These are phyloP conservation scores for Cariama cristata DNA, from an alignment of 2,113 vertebrate genomes.

Conservation along the genomic window DNA sequence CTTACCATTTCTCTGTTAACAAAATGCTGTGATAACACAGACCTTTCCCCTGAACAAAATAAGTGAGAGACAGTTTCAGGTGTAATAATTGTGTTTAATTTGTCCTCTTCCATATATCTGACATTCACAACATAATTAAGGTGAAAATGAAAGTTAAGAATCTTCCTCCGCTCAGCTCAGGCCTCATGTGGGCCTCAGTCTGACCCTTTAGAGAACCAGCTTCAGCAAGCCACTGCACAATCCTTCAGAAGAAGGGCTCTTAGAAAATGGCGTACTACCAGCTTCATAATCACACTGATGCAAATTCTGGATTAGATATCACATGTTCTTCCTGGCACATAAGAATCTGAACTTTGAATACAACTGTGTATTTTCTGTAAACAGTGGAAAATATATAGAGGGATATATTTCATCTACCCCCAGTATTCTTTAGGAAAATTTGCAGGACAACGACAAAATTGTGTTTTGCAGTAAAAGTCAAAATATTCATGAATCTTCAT, in stretches of 20 bases:
- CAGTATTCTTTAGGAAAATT: not conserved
- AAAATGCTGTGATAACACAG: not conserved
- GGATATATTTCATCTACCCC: not conserved
- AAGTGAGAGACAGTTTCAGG: not conserved
- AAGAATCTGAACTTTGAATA: not conserved
- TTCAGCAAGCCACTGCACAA: not conserved
- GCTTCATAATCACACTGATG: not conserved
- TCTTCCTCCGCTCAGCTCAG: not conserved
- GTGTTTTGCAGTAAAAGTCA: not conserved
- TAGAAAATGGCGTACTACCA: not conserved
- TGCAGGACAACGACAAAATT: not conserved
- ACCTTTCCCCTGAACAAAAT: not conserved
- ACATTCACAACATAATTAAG: not conserved
- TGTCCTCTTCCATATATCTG: not conserved
- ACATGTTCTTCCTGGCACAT: not conserved
- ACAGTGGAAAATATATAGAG: not conserved
- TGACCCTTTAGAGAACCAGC: not conserved
- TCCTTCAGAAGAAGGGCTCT: not conserved
- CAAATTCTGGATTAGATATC: not conserved
- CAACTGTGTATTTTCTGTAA: not conserved
- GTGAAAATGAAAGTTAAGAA: not conserved
- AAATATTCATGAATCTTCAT: not conserved
- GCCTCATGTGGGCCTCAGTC: not conserved
- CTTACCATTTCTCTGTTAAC: not conserved
- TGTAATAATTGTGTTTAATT: not conserved